A percentile compares a stretch with the other conserved stretches of the same genome.
These are phyloP conservation scores for Sternarchorhynchus goeldii DNA, from an alignment of 2,797 vertebrate genomes.

Conservation along the genomic window DNA sequence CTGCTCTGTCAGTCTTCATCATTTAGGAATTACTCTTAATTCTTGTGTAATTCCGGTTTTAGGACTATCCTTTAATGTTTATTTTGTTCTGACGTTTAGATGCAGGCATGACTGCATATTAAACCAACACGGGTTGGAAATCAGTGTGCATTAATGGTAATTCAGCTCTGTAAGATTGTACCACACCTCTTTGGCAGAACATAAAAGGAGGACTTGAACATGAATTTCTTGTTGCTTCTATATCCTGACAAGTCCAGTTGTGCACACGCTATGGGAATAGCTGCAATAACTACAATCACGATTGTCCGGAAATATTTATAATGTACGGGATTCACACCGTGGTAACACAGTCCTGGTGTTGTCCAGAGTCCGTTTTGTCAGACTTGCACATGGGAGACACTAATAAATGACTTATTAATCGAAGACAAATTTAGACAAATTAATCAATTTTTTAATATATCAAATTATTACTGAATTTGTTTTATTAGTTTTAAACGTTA, in stretches of 20 bases:
- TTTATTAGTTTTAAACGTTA: too few species aligned
- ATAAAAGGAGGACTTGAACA: constrained; percentile 40
- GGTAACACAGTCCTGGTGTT: too few species aligned
- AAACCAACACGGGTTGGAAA: constrained; percentile 36
- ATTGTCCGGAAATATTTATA: neutral
- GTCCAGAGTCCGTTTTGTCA: too few species aligned
- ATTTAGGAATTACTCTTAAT: constrained; percentile 46
- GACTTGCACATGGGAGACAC: too few species aligned
- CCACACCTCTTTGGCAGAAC: constrained; percentile 37
- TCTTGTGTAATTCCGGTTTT: constrained; percentile 46
- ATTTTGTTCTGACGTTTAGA: constrained; percentile 27
- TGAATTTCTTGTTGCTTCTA: constrained; percentile 41
- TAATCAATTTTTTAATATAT: too few species aligned
- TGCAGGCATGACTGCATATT: constrained; percentile 30
- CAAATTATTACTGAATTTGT: too few species aligned
- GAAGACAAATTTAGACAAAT: too few species aligned
- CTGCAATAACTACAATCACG: neutral
- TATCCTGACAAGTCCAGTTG: constrained; percentile 20
- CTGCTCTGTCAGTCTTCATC: constrained; percentile 41
- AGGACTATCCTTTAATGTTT: constrained; percentile 40
- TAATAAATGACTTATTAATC: too few species aligned
- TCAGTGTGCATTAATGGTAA: constrained; percentile 33
- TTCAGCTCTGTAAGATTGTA: constrained; percentile 24
- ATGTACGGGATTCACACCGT: too few species aligned
- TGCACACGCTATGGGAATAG: constrained; percentile 4